Conservation (phyloP, 2,797 vertebrate species). For the Sebastes dallii region DNA sequence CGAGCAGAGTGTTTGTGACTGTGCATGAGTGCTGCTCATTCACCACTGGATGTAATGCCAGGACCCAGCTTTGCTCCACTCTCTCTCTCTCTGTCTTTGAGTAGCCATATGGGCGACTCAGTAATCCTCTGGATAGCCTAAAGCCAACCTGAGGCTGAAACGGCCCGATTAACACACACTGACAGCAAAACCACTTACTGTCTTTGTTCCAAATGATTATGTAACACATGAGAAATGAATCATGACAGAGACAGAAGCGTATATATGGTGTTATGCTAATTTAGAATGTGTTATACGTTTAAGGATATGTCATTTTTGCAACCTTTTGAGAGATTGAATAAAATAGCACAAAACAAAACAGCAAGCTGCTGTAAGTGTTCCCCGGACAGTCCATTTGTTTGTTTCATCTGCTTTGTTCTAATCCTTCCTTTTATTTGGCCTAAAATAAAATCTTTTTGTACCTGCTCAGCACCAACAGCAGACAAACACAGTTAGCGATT, state of each 20-base stretch:
- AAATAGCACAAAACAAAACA: neutral
- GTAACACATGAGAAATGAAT: slow-evolving; percentile 15
- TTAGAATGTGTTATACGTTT: neutral
- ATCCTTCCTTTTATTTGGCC: slow-evolving; percentile 33
- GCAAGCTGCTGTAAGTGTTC: neutral
- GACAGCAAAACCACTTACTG: slow-evolving; percentile 19
- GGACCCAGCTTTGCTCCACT: slow-evolving; percentile 36
- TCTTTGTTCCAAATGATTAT: slow-evolving; percentile 34
- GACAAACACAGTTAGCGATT: neutral
- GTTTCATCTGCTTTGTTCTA: slow-evolving; percentile 28
- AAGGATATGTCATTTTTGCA: neutral
- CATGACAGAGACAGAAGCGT: neutral
- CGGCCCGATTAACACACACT: slow-evolving; percentile 31
- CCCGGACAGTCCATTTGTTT: neutral
- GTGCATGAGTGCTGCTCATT: slow-evolving; percentile 56
- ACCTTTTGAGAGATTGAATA: neutral
- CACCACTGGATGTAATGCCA: slow-evolving; percentile 51
- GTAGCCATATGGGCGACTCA: slow-evolving; percentile 54
- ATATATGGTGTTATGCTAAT: neutral
- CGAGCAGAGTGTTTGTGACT: slow-evolving; percentile 43
- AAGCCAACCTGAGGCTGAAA: slow-evolving; percentile 50
- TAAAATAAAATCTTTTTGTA: slow-evolving; percentile 30
- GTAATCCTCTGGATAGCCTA: slow-evolving; percentile 58
- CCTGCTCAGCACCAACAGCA: neutral
- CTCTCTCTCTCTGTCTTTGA: slow-evolving; percentile 6